Base-by-base conservation (phyloP, 2,113 vertebrate genomes). In the Notechis scutatus region DNA sequence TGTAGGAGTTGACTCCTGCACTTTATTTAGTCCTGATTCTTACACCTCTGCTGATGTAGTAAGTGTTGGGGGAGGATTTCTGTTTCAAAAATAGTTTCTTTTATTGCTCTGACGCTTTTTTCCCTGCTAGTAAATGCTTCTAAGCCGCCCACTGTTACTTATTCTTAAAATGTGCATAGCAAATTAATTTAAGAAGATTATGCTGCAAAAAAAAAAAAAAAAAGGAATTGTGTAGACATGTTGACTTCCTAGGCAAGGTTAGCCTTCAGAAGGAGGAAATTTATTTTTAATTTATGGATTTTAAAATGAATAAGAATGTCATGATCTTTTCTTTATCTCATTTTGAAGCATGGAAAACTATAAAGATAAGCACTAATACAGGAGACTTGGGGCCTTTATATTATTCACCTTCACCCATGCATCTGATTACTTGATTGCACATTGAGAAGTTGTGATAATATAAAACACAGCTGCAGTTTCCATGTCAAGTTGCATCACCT, bases 1-100 rank as follows among this genome's bases (percentile, higher is more conserved):
- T 90, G 88, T 86, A 90, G 88, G 91, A 92, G 45, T 56, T 86
- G 26, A 24, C 81, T 64, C 34, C 85, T 88, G 7, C 29, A 92
- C 29, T 87, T 74, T 47, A 69, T 92, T 90, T 89, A 90, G 93
- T 64, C 50, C 50, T 64, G 64, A 92, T 92, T 94, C 57, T 87
- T 74, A 87, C 69, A 90, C 34, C 74, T 42, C 90, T 93, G 87
- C 45, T 61, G 91, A 61, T 56, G 87, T 56, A 89, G 55, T 91
- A 57, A 15, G 69, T 85, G 87, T 29, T 45, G 55, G 85, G 69
- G 87, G 88, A 90, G 91, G 88, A 47, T 87, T 92, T 55, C 50
- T 34, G 50, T 92, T 90, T 90, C 91, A 92, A 92, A 94, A 92
- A 94, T 94, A 94, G 74, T 92, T 87, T 92, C 91, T 90, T 39